Conservation (phyloP, 2,888 invertebrate genomes). For the Caenorhabditis wallacei region DNA sequence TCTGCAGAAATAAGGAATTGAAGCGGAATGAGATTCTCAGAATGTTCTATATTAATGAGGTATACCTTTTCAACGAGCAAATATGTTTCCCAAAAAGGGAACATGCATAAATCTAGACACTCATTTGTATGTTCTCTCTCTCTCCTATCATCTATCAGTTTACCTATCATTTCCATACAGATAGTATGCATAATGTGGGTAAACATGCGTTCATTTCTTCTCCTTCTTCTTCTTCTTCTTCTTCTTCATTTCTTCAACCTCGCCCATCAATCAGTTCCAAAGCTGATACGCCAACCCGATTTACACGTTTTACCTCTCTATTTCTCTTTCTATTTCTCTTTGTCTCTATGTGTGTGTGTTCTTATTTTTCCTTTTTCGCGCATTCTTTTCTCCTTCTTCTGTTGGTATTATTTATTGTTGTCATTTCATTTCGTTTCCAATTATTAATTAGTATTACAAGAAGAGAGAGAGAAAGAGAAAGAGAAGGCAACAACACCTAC, state of each 20-base stretch:
- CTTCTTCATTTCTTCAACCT: constrained; percentile 7
- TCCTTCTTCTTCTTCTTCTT: constrained; percentile 19
- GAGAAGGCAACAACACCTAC: constrained; percentile 11
- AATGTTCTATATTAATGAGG: too few species aligned
- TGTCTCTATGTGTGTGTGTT: neutral
- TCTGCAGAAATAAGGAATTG: neutral
- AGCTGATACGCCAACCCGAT: constrained; percentile 59
- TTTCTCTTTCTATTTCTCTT: constrained; percentile 20
- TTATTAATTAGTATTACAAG: constrained; percentile 54
- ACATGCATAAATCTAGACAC: too few species aligned
- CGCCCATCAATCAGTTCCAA: constrained; percentile 61
- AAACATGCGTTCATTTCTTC: constrained; percentile 52
- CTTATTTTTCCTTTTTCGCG: constrained; percentile 34
- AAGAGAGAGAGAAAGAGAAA: neutral
- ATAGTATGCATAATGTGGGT: constrained; percentile 49
- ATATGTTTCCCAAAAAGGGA: too few species aligned
- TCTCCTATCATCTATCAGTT: constrained; percentile 19
- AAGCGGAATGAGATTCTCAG: too few species aligned
- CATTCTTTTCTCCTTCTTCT: constrained; percentile 35
- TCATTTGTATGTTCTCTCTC: too few species aligned
- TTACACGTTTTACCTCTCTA: constrained; percentile 41
- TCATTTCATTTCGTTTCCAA: constrained; percentile 33
- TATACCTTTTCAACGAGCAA: too few species aligned
- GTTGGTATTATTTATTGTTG: constrained; percentile 45
- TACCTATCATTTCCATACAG: constrained; percentile 53